These are phyloP conservation scores for Phrynocephalus versicolor DNA, from an alignment of 2,113 vertebrate species.

Conservation along the genomic window DNA sequence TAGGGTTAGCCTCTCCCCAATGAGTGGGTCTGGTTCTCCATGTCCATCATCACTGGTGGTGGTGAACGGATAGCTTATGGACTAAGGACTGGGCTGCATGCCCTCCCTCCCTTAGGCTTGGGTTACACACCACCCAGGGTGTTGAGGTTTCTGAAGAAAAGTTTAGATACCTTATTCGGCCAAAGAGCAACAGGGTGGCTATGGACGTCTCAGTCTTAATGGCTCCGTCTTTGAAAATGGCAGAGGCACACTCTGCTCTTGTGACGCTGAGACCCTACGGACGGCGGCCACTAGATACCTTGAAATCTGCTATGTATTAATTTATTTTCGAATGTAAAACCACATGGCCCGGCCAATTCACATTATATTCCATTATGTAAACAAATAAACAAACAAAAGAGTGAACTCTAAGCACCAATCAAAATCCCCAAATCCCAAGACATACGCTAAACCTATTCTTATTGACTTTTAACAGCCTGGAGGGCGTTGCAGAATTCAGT, in stretches of 20 bases:
- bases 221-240: neutral
- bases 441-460: conserved; percentile 22
- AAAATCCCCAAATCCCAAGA: conserved; percentile 43
- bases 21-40: conserved; percentile 20
- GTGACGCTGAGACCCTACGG: conserved; percentile 30
- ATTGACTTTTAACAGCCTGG: conserved; percentile 48
- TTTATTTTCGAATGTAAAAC: neutral
- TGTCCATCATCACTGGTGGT: neutral
- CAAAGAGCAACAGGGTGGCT: conserved; percentile 18
- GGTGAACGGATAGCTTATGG: no score
- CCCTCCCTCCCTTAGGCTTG: no score
- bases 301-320: conserved; percentile 44
- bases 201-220: conserved; percentile 16
- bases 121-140: no score
- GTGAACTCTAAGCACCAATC: conserved; percentile 33
- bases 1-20: conserved; percentile 6
- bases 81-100: no score
- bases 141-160: conserved; percentile 22
- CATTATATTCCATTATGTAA: conserved; percentile 32
- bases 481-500: conserved; percentile 40
- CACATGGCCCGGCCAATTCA: conserved; percentile 18
- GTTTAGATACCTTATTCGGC: conserved; percentile 13
- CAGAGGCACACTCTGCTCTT: conserved; percentile 41
- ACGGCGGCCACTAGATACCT: conserved; percentile 48
- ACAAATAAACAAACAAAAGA: no score